Base-by-base conservation (phyloP, 2,113 vertebrate species). In the Calcarius ornatus region DNA sequence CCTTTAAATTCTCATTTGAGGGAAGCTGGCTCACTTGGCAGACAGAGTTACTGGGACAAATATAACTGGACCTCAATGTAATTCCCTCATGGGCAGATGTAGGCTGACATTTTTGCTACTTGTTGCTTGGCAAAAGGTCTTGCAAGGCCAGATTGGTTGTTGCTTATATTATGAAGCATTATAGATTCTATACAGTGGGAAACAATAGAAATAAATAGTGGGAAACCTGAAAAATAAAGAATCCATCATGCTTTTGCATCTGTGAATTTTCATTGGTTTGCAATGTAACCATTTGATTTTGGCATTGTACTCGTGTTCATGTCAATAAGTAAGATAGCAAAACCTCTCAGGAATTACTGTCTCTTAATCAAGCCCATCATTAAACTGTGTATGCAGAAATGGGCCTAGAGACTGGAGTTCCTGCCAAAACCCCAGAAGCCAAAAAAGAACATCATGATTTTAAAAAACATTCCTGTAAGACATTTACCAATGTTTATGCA, bases 331-430 rank as follows among this genome's bases (percentile, higher is more conserved):
- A 85, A 95, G 92, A 96, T 81, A 92, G 79, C 51, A 83, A 81
- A 95, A 93, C 60, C 76, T 95, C 95, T 22, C 3, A 47, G 76
- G 94, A 93, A 88, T 95, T 93, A 78, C 92, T 88, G 81, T 95
- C 90, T 83, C 94, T 95, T 95, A 97, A 97, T 97, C 95, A 97
- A 96, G 94, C 79, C 96, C 96, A 53, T 96, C 93, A 97, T 96
- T 97, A 93, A 95, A 96, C 38, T 94, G 85, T 86, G 76, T 64
- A 90, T 72, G 66, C 79, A 96, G 79, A 86, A 96, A 80, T 83
- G 82, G 92, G 90, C 56, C 60, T 70, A 88, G 92, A 92, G 61
- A 70, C 77, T 11, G 3, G 56, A 68, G 56, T 35, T 95, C 79
- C 69, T 95, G 94, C 95, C 95, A 97, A 96, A 96, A 95, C 94